These are phyloP conservation scores for Leptinotarsa tumamoca DNA, from an alignment of 2,888 invertebrate genomes.

Conservation along the genomic window DNA sequence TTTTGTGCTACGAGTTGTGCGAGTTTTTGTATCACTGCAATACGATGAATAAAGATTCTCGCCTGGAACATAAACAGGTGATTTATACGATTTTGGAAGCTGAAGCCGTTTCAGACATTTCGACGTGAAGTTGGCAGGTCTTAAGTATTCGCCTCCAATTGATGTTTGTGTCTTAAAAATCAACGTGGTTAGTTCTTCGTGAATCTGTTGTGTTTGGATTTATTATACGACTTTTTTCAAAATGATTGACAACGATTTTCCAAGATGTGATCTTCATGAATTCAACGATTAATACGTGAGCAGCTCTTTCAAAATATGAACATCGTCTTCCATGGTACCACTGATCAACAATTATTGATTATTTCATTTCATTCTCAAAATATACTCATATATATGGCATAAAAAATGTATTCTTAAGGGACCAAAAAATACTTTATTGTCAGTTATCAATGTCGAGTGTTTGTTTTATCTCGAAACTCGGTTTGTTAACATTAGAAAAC, in stretches of 20 bases:
- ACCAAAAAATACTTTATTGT: not conserved
- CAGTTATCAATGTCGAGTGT: too few relatives aligned
- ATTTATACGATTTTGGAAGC: slow-evolving; percentile 61
- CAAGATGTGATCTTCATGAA: not conserved
- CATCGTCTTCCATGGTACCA: slow-evolving; percentile 18
- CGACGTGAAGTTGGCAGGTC: slow-evolving; percentile 19
- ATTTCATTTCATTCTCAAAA: not conserved
- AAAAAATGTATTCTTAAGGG: not conserved
- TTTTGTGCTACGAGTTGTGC: slow-evolving; percentile 76
- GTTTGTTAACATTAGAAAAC: too few relatives aligned
- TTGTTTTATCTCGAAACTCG: too few relatives aligned
- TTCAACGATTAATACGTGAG: not conserved
- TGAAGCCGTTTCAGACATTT: slow-evolving; percentile 28
- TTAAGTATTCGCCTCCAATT: not conserved
- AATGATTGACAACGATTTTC: not conserved
- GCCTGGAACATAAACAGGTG: slow-evolving; percentile 54
- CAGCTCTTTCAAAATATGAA: not conserved
- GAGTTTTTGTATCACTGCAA: slow-evolving; percentile 72
- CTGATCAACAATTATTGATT: not conserved
- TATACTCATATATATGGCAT: not conserved
- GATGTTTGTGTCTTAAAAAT: slow-evolving; percentile 17
- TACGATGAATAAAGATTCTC: slow-evolving; percentile 58
- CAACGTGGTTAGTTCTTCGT: not conserved
- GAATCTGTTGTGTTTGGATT: slow-evolving; percentile 1
- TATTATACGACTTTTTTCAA: not conserved